Percentiles rank a stretch among this genome's conserved stretches.
phyloP scores from a whole-genome alignment of 2,888 invertebrate species.

The Proisotoma minuta region DNA sequence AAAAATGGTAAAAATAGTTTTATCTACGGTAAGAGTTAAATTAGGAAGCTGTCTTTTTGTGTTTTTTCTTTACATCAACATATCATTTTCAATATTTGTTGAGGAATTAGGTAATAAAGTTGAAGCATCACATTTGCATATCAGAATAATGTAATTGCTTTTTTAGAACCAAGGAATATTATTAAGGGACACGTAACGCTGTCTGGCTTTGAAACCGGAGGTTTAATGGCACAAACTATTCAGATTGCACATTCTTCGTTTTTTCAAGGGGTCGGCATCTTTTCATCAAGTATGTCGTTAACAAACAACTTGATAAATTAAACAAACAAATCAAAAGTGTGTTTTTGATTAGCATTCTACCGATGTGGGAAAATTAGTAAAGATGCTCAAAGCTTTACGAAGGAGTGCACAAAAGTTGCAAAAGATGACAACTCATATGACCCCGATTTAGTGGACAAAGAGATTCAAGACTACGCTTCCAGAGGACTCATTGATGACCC shows the following conservation, averaged over 20 bases:
- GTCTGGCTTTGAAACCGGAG: conserved; percentile 3
- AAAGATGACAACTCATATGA: conserved; percentile 19
- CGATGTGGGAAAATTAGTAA: conserved; percentile 28
- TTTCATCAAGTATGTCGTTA: not conserved
- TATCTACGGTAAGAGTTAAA: no score
- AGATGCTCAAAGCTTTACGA: conserved; percentile 19
- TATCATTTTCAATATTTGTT: no score
- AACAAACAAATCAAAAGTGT: not conserved
- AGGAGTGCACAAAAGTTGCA: conserved; percentile 16
- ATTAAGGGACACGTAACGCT: not conserved
- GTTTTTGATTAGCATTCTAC: conserved; percentile 23
- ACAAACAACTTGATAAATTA: not conserved
- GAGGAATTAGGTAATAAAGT: no score
- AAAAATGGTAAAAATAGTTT: no score
- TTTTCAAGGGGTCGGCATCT: not conserved
- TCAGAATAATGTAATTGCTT: no score
- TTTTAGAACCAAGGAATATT: conserved; percentile 1
- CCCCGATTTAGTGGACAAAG: conserved; percentile 24
- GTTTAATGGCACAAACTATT: not conserved
- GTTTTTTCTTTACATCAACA: no score
- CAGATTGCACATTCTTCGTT: not conserved
- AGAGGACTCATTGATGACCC: conserved; percentile 27
- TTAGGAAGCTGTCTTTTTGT: no score
- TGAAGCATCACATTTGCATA: no score
- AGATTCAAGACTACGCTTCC: conserved; percentile 22